phyloP scores from a whole-genome alignment of 1,140 invertebrate species.

The Melipona quadrifasciata region DNA sequence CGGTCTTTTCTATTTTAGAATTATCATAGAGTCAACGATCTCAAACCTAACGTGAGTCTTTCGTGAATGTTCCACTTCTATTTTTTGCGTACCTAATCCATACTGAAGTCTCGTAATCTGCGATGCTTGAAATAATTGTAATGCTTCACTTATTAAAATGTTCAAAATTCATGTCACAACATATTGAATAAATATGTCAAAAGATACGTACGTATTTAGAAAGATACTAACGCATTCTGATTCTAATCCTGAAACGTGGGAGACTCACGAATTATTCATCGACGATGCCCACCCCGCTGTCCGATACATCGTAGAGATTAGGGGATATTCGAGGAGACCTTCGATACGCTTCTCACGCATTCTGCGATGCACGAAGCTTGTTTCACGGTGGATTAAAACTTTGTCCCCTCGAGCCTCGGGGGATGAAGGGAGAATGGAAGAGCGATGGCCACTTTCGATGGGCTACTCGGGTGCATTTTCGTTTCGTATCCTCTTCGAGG shows the following conservation, averaged over 20 bases:
- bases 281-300: background rate
- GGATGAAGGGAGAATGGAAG: background rate
- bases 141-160: no score
- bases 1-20: background rate
- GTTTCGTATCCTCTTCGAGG: background rate
- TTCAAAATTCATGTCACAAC: no score
- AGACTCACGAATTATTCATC: constrained; percentile 40
- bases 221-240: no score
- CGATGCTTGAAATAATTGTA: no score
- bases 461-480: background rate
- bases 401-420: background rate
- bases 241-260: no score
- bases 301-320: constrained; percentile 27
- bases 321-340: background rate
- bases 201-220: no score
- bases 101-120: no score
- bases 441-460: background rate
- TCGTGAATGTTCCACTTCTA: background rate
- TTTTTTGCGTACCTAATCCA: no score
- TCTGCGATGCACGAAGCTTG: constrained; percentile 39
- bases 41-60: background rate
- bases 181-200: no score
- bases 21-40: background rate
- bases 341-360: constrained; percentile 11
- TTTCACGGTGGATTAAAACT: constrained; percentile 53